Conservation (phyloP, 2,797 vertebrate species). For the Craterocephalus amniculus region DNA sequence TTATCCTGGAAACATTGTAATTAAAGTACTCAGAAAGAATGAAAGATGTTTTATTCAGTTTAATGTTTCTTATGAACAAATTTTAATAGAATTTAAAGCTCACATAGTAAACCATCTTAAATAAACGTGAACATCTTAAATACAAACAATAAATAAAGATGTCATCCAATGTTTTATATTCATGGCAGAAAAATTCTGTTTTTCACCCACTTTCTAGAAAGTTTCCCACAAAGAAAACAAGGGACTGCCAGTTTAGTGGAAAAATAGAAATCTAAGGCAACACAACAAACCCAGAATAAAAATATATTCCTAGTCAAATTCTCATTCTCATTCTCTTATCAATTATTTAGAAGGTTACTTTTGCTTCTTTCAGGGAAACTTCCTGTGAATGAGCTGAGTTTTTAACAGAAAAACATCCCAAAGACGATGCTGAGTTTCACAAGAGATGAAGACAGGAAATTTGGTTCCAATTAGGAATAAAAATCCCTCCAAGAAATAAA, state of each 20-base stretch:
- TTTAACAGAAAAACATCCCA: neutral
- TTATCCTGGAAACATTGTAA: too few relatives aligned
- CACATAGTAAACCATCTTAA: conserved; percentile 45
- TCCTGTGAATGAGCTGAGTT: neutral
- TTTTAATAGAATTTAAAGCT: conserved; percentile 37
- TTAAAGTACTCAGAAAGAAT: neutral
- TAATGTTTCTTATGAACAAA: neutral
- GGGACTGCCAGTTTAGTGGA: neutral
- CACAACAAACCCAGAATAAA: neutral
- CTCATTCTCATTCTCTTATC: too few relatives aligned
- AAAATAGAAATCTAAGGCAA: neutral
- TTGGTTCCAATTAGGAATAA: neutral
- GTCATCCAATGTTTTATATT: conserved; percentile 12
- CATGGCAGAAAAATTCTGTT: conserved; percentile 1
- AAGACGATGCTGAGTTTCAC: neutral
- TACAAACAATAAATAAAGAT: conserved; percentile 61
- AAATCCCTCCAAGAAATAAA: neutral
- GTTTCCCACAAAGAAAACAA: conserved; percentile 14
- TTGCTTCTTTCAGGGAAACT: conserved; percentile 19
- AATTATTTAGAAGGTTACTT: neutral
- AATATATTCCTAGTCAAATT: neutral
- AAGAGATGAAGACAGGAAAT: neutral
- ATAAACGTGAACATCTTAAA: conserved; percentile 60
- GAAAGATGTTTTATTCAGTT: conserved; percentile 19
- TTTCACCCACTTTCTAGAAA: neutral